Conservation (phyloP, 2,113 vertebrate genomes). For the Proterorhinus semilunaris region DNA sequence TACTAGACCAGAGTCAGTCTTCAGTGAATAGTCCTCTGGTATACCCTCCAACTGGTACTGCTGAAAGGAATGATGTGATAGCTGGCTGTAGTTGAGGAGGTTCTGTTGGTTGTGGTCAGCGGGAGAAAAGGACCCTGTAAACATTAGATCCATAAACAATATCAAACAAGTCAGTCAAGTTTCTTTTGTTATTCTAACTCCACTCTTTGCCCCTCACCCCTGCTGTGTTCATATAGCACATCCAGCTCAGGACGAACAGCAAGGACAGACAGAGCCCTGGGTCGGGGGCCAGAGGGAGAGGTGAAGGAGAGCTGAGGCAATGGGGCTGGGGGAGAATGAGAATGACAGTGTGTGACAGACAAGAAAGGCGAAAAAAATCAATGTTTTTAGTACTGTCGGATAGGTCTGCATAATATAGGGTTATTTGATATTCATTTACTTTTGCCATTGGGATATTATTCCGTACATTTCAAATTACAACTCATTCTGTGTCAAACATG, state of each 20-base stretch:
- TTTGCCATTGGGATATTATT: too few species aligned
- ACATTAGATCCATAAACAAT: background rate
- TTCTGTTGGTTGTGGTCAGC: conserved; percentile 58
- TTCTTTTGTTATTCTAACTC: background rate
- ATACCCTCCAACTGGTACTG: conserved; percentile 55
- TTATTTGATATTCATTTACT: too few species aligned
- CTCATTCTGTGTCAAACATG: too few species aligned
- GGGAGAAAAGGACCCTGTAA: conserved; percentile 62
- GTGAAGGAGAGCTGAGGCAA: conserved; percentile 71
- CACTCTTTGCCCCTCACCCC: conserved; percentile 56
- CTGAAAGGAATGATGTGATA: conserved; percentile 67
- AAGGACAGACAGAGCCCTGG: conserved; percentile 65
- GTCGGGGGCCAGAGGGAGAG: conserved; percentile 49
- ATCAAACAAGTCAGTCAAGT: background rate
- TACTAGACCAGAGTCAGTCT: conserved; percentile 50
- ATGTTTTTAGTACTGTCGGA: background rate
- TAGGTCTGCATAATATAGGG: too few species aligned
- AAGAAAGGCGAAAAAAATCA: conserved; percentile 6
- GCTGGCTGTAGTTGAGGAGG: conserved; percentile 60
- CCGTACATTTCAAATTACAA: too few species aligned
- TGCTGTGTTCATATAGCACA: conserved; percentile 60
- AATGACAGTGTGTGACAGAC: conserved; percentile 50
- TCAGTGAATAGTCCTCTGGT: conserved; percentile 45
- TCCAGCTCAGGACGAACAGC: conserved; percentile 66
- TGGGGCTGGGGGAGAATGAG: conserved; percentile 77